Conservation (phyloP, 1,140 invertebrate genomes). For the Trypoxylus dichotomus region DNA sequence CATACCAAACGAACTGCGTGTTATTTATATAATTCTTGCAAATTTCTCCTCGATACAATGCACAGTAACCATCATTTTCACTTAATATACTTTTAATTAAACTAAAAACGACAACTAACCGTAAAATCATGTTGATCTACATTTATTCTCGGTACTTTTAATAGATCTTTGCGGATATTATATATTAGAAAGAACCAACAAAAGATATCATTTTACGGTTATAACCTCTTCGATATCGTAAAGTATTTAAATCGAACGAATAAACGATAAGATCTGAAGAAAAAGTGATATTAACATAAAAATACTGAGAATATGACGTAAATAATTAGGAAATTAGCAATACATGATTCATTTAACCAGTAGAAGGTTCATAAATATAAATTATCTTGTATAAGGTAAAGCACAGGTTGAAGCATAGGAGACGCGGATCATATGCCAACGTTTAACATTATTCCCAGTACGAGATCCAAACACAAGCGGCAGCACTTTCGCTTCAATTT, state of each 20-base stretch:
- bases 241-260: neutral
- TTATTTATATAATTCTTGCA: constrained; percentile 78
- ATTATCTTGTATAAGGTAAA: neutral
- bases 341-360: neutral
- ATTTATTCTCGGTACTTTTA: neutral
- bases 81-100: neutral
- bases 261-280: neutral
- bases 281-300: neutral
- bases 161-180: neutral
- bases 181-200: neutral
- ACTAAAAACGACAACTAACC: neutral
- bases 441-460: too few species aligned
- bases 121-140: constrained; percentile 1
- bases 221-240: neutral
- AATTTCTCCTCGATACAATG: constrained; percentile 83
- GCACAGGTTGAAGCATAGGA: too few species aligned
- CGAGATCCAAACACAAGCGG: too few species aligned
- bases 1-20: constrained; percentile 80
- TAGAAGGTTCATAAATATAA: neutral
- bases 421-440: too few species aligned
- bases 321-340: neutral
- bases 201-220: neutral
- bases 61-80: constrained; percentile 69
- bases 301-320: neutral
- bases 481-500: too few species aligned